Evolutionary conservation across 1,140 invertebrate species (phyloP).

Genomic region (Drosophila grimshawi): DNA sequence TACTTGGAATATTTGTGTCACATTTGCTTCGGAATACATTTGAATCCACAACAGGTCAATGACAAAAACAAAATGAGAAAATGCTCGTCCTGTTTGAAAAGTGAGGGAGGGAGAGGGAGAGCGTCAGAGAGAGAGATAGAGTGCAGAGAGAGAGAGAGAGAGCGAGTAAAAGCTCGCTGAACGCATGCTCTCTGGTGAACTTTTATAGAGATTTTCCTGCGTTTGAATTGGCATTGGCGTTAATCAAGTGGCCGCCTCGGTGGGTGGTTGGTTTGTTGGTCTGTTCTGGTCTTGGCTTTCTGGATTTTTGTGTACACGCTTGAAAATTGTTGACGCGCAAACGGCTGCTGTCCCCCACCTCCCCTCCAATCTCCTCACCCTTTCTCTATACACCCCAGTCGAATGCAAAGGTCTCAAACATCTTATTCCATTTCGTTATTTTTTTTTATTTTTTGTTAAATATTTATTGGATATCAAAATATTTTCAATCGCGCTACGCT

Average conservation of each 20-base stretch:
- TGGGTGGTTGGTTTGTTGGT: slow-evolving; percentile 37
- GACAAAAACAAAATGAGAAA: slow-evolving; percentile 71
- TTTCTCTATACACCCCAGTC: too few relatives aligned
- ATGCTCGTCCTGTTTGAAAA: slow-evolving; percentile 45
- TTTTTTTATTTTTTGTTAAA: slow-evolving; percentile 44
- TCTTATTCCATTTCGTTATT: slow-evolving; percentile 20
- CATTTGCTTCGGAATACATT: slow-evolving; percentile 23
- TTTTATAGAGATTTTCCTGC: slow-evolving; percentile 78
- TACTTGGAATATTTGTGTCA: not conserved
- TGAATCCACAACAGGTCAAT: slow-evolving; percentile 73
- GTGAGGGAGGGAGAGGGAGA: not conserved
- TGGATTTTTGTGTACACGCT: slow-evolving; percentile 79
- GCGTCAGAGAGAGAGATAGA: slow-evolving; percentile 7
- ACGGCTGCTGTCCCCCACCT: slow-evolving; percentile 21
- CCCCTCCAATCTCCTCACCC: too few relatives aligned
- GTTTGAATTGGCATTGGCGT: slow-evolving; percentile 78
- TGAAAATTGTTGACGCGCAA: slow-evolving; percentile 79
- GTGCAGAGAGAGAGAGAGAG: slow-evolving; percentile 7
- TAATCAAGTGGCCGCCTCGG: slow-evolving; percentile 70
- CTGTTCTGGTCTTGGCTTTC: slow-evolving; percentile 52
- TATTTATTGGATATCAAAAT: slow-evolving; percentile 80
- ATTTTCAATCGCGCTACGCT: slow-evolving; percentile 59
- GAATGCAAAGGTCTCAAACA: not conserved
- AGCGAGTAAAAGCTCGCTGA: slow-evolving; percentile 54
- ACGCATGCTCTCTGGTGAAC: slow-evolving; percentile 68